These are phyloP conservation scores for Corythucha ciliata DNA, from an alignment of 2,888 invertebrate genomes.

Conservation along the genomic window DNA sequence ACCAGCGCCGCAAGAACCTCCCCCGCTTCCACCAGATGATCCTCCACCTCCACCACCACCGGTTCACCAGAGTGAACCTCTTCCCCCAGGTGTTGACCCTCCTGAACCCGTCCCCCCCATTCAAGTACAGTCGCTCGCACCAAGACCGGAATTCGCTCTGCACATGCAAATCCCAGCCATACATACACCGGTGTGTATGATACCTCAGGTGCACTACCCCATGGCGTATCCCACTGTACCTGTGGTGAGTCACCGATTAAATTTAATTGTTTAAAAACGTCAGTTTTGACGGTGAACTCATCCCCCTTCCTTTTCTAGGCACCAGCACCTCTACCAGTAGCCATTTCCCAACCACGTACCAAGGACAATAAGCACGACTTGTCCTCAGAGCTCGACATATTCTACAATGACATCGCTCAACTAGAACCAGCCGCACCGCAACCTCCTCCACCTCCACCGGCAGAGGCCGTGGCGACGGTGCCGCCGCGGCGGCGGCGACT, in stretches of 20 bases:
- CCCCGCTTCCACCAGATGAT: conserved; percentile 28
- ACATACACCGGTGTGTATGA: conserved; percentile 10
- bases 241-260: conserved; percentile 15
- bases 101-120: conserved; percentile 34
- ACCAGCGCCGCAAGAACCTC: conserved; percentile 23
- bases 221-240: conserved; percentile 12
- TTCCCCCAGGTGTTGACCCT: conserved; percentile 49
- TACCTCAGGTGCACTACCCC: conserved; percentile 21
- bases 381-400: conserved; percentile 48
- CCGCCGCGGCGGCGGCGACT: conserved; percentile 20
- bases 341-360: too few species aligned
- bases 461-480: conserved; percentile 12
- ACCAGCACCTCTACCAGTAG: too few species aligned
- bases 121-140: too few species aligned
- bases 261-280: conserved; percentile 1
- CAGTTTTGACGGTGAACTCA: neutral
- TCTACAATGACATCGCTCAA: conserved; percentile 52
- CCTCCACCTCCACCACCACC: conserved; percentile 28
- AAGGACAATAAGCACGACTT: conserved; percentile 35
- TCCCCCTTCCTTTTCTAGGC: neutral
- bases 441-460: conserved; percentile 17
- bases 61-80: conserved; percentile 41
- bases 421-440: conserved; percentile 44
- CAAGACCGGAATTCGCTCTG: conserved; percentile 5
- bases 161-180: conserved; percentile 13